Evolutionary conservation across 2,113 vertebrate genomes (phyloP).

Genomic region (Limnothrissa miodon): DNA sequence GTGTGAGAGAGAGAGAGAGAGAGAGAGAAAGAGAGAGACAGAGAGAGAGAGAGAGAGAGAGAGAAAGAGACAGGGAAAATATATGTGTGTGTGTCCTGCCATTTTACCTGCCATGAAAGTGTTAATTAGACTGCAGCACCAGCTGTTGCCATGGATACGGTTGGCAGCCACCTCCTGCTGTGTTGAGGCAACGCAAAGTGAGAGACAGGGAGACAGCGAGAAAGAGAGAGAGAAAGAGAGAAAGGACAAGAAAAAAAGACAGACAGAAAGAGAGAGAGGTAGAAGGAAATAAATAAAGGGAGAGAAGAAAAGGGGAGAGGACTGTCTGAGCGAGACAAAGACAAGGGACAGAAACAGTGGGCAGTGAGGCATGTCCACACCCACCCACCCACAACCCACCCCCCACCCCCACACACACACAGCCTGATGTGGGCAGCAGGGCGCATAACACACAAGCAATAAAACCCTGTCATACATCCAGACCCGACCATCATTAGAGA

Average conservation of each 20-base stretch:
- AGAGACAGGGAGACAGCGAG: not conserved
- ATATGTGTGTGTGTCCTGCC: conserved; percentile 2
- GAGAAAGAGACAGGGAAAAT: no score
- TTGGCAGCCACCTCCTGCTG: not conserved
- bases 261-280: conserved; percentile 20
- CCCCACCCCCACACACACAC: not conserved
- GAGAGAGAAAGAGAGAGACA: no score
- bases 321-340: not conserved
- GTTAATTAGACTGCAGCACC: not conserved
- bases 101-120: not conserved
- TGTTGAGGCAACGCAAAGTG: not conserved
- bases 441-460: not conserved
- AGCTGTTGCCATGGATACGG: not conserved
- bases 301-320: not conserved
- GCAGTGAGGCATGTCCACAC: not conserved
- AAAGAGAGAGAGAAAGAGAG: not conserved
- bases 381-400: not conserved
- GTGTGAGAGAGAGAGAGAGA: not conserved
- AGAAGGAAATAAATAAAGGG: conserved; percentile 29
- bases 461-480: not conserved
- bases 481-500: not conserved
- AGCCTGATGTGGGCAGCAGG: not conserved
- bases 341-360: not conserved
- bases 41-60: no score
- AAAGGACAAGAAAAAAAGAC: not conserved